phyloP scores from a whole-genome alignment of 2,888 invertebrate genomes.

The Microctonus aethiopoides region DNA sequence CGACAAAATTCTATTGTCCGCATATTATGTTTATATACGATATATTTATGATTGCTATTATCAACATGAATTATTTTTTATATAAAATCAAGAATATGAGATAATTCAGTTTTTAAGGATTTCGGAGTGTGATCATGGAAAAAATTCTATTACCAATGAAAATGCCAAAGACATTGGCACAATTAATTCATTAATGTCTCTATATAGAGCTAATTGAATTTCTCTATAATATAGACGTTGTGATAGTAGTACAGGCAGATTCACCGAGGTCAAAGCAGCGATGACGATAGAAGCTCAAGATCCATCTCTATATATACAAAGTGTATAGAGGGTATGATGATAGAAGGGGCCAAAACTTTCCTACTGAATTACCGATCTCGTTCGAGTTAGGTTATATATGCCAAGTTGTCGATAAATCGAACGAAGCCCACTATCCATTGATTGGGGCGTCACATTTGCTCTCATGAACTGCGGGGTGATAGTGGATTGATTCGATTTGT shows the following conservation, averaged over 20 bases:
- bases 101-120: not conserved
- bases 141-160: conserved; percentile 25
- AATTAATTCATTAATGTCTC: conserved; percentile 32
- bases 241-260: not conserved
- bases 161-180: conserved; percentile 14
- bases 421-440: conserved; percentile 10
- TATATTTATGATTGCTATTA: not conserved
- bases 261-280: not conserved
- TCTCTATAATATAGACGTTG: not conserved
- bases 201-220: conserved; percentile 28
- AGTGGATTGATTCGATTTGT: conserved; percentile 24
- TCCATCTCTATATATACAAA: not conserved
- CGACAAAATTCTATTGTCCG: conserved; percentile 6
- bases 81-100: not conserved
- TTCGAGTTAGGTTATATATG: not conserved
- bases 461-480: conserved; percentile 1
- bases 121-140: not conserved
- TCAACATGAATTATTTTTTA: too few relatives aligned
- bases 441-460: conserved; percentile 14
- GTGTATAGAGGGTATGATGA: not conserved
- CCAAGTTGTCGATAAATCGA: conserved; percentile 20
- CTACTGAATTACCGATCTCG: conserved; percentile 22
- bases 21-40: too few relatives aligned
- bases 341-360: conserved; percentile 9
- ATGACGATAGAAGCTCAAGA: not conserved